These are phyloP conservation scores for Toxotes jaculatrix DNA, from an alignment of 2,113 vertebrate species.

Conservation along the genomic window DNA sequence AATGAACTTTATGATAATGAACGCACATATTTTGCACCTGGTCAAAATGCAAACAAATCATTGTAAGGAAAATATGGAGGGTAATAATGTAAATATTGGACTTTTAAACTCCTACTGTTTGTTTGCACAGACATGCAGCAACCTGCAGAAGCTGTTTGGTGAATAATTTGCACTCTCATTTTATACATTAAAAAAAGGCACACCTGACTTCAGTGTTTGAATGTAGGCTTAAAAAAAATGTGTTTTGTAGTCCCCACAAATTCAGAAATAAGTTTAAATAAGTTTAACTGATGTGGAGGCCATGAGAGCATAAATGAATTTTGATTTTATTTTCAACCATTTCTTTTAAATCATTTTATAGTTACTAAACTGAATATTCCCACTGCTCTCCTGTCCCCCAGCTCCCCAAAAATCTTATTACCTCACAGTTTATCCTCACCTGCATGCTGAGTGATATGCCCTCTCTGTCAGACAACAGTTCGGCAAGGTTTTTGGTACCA, in stretches of 20 bases:
- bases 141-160: too few relatives aligned
- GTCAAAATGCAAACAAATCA: background rate
- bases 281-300: too few relatives aligned
- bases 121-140: too few relatives aligned
- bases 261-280: too few relatives aligned
- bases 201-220: too few relatives aligned
- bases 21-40: background rate
- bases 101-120: background rate
- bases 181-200: too few relatives aligned
- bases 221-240: too few relatives aligned
- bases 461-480: slow-evolving; percentile 88
- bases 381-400: background rate
- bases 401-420: background rate
- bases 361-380: background rate
- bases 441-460: slow-evolving; percentile 88
- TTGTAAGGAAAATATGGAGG: background rate
- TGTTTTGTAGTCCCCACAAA: too few relatives aligned
- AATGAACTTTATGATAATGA: too few relatives aligned
- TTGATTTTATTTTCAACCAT: background rate
- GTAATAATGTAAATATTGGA: background rate
- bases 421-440: slow-evolving; percentile 58
- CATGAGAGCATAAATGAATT: background rate
- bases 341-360: too few relatives aligned
- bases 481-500: slow-evolving; percentile 88
- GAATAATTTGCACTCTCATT: too few relatives aligned